Evolutionary conservation across 2,888 invertebrate species (phyloP).

Genomic region (Pelosia muscerda): DNA sequence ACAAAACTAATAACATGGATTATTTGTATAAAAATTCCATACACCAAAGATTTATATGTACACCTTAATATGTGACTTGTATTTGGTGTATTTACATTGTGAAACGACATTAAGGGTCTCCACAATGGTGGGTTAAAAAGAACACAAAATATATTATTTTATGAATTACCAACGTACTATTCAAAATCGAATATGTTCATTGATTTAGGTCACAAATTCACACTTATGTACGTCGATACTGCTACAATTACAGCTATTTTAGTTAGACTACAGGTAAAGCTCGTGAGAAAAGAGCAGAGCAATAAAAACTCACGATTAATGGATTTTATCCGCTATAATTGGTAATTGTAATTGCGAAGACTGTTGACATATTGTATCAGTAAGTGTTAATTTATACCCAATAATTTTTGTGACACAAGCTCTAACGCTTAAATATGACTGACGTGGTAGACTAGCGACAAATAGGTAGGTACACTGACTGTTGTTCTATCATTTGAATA

Average conservation of each 20-base stretch:
- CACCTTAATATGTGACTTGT: conserved; percentile 36
- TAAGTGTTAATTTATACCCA: no score
- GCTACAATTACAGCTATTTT: not conserved
- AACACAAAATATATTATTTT: not conserved
- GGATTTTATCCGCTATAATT: no score
- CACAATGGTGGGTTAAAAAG: conserved; percentile 36
- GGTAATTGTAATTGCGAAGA: no score
- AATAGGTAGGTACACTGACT: no score
- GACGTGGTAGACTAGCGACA: no score
- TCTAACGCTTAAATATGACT: no score
- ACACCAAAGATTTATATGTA: conserved; percentile 48
- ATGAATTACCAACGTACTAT: not conserved
- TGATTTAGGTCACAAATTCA: not conserved
- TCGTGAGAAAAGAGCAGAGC: no score
- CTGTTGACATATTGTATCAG: no score
- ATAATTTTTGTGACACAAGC: no score
- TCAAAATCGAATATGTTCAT: not conserved
- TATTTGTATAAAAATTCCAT: conserved; percentile 54
- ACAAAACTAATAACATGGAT: conserved; percentile 73
- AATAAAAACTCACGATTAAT: no score
- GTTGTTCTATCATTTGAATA: no score
- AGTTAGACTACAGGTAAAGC: not conserved
- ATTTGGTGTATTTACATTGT: conserved; percentile 50
- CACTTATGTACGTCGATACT: not conserved
- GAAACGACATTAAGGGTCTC: conserved; percentile 36